Base-by-base conservation (phyloP, 2,888 invertebrate species). In the Falcaria lacertinaria region DNA sequence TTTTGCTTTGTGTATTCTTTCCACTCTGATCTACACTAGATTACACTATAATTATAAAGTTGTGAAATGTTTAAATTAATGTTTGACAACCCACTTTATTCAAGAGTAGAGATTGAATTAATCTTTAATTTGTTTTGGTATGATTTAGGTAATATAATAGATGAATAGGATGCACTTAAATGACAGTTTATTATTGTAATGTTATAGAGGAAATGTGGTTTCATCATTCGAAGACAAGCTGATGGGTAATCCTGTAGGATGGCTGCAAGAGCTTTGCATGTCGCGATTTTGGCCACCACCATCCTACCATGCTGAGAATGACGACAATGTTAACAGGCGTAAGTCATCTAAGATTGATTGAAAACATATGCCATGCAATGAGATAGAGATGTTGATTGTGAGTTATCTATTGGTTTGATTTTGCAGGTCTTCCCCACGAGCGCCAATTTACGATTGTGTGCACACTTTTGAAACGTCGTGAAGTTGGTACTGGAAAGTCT, bases 231-330 rank as follows among this genome's bases (percentile, higher is more conserved):
- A 96, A 57, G 96, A 96, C 64, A 96, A 95, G 73, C 92, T 95
- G 47, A 93, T 95, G 81, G 96, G 96, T 8, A 97, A 99, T 81
- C 98, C 98, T 2, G 98, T 99, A 50, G 98, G 98, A 14, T 96
- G 97, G 90, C 90, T 99, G 42, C 96, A 96, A 79, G 98, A 99
- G 81, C 92, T 98, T 83, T 98, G 98, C 75, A 98, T 98, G 96
- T 96, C 97, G 34, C 93, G 96, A 42, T 94, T 97, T 60, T 97
- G 98, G 95, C 97, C 97, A 22, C 98, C 98, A 33, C 98, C 99
- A 17, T 93, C 93, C 17, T 99, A 99, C 77, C 95, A 97, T 61
- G 96, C 97, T 61, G 95, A 93, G 76, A 93, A 92, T 74, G 96
- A 97, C 74, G 95, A 96, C 43, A 87, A 80, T 63, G 77, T 85